phyloP scores from a whole-genome alignment of 2,888 invertebrate genomes.

The Dorcus hopei region DNA sequence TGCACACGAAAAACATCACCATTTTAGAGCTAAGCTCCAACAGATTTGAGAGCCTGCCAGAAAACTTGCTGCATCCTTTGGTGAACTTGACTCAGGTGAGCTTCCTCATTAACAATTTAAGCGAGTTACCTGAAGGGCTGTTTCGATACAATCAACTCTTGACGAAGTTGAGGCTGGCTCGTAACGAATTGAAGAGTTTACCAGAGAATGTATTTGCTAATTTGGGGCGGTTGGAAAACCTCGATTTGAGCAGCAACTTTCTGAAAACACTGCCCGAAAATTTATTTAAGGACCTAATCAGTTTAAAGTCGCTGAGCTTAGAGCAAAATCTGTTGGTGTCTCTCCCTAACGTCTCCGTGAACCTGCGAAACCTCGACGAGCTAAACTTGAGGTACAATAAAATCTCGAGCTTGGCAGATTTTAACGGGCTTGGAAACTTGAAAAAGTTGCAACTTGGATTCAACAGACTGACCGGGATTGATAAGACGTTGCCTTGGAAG shows the following conservation, averaged over 20 bases:
- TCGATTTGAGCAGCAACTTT: slow-evolving; percentile 16
- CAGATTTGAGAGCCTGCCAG: slow-evolving; percentile 59
- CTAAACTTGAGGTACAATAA: slow-evolving; percentile 2
- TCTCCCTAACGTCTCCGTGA: not conserved
- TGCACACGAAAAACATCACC: slow-evolving; percentile 59
- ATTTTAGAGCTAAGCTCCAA: slow-evolving; percentile 69
- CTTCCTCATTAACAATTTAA: not conserved
- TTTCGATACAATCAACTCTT: slow-evolving; percentile 2
- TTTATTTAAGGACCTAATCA: slow-evolving; percentile 10
- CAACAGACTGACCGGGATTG: slow-evolving; percentile 11
- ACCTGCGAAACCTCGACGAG: not conserved
- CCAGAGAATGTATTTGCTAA: slow-evolving; percentile 3
- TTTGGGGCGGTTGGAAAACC: slow-evolving; percentile 1
- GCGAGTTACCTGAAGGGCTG: slow-evolving; percentile 1
- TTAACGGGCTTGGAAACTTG: slow-evolving; percentile 3
- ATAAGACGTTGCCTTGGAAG: not conserved
- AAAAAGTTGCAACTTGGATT: slow-evolving; percentile 8
- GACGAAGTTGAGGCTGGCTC: not conserved
- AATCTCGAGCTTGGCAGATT: not conserved
- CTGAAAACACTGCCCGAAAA: slow-evolving; percentile 4
- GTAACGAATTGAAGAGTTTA: not conserved
- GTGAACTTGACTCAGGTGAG: slow-evolving; percentile 58
- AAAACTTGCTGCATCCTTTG: slow-evolving; percentile 60
- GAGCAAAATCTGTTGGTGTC: slow-evolving; percentile 7
- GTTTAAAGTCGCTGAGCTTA: slow-evolving; percentile 11